Percentiles rank a stretch among this genome's conserved stretches.
Conservation (phyloP, 2,888 invertebrate species). For the Pheosia tremula region DNA sequence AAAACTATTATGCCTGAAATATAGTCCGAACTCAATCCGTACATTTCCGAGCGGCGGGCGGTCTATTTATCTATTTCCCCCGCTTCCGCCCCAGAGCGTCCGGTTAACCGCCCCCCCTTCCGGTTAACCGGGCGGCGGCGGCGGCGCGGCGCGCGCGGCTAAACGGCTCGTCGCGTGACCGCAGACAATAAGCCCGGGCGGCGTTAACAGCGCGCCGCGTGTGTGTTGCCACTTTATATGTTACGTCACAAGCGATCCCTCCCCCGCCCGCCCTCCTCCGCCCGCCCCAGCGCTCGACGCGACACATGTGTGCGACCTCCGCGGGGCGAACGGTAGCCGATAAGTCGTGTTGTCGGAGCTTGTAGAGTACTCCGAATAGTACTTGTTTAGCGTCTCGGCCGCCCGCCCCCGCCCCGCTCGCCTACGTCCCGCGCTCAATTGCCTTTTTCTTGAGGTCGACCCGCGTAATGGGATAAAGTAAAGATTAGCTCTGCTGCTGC, state of each 20-base stretch:
- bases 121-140: conserved; percentile 82
- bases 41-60: conserved; percentile 83
- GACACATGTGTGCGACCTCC: conserved; percentile 33
- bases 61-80: conserved; percentile 85
- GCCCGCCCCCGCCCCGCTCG: conserved; percentile 35
- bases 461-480: conserved; percentile 77
- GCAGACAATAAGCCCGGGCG: conserved; percentile 84
- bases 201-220: conserved; percentile 81
- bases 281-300: conserved; percentile 30
- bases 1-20: conserved; percentile 84
- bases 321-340: conserved; percentile 49
- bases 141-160: conserved; percentile 79
- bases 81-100: conserved; percentile 83
- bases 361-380: conserved; percentile 56
- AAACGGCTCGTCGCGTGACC: conserved; percentile 85
- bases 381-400: conserved; percentile 64
- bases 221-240: conserved; percentile 84
- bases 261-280: conserved; percentile 35
- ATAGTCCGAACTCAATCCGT: conserved; percentile 84
- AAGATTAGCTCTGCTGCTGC: conserved; percentile 68
- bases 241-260: conserved; percentile 61
- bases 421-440: conserved; percentile 68
- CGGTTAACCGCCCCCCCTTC: conserved; percentile 84
- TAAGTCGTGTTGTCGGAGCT: conserved; percentile 68
- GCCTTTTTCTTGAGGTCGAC: conserved; percentile 78